A percentile compares a stretch with the other conserved stretches of the same genome.
phyloP scores from a whole-genome alignment of 23 tunicate species.

The Phallusia fumigata region DNA sequence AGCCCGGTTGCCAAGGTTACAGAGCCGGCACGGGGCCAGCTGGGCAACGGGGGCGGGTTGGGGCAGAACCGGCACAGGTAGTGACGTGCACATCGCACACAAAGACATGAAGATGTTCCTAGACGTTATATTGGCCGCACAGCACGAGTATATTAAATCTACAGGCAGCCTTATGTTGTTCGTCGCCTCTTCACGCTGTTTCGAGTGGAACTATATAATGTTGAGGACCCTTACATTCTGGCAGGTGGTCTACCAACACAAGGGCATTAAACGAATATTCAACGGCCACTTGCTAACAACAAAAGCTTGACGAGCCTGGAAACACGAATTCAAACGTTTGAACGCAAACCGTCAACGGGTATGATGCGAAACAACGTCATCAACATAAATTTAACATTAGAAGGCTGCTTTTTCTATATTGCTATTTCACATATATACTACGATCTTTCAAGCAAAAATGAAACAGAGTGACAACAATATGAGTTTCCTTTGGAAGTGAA shows the following conservation, averaged over 20 bases:
- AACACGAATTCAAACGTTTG: too few relatives aligned
- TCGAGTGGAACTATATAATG: neutral
- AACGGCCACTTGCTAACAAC: neutral
- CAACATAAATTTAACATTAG: too few relatives aligned
- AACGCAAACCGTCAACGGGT: too few relatives aligned
- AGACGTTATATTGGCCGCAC: neutral
- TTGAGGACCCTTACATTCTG: neutral
- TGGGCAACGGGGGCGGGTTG: conserved; percentile 5
- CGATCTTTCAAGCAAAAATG: too few relatives aligned
- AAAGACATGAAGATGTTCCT: neutral
- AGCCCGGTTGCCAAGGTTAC: neutral
- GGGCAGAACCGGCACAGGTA: neutral
- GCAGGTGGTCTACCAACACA: conserved; percentile 1
- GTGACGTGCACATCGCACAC: neutral
- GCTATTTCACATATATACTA: too few relatives aligned
- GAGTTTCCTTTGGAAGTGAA: too few relatives aligned
- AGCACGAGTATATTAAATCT: neutral
- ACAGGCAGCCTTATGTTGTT: neutral
- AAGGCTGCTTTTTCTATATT: too few relatives aligned
- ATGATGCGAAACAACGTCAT: too few relatives aligned
- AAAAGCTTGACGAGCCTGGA: neutral
- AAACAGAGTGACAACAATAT: too few relatives aligned
- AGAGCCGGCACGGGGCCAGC: neutral
- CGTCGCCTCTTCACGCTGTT: neutral
- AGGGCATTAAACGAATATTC: conserved; percentile 6